phyloP scores from a whole-genome alignment of 1,140 invertebrate species.

The Holcopasites calliopsidis region DNA sequence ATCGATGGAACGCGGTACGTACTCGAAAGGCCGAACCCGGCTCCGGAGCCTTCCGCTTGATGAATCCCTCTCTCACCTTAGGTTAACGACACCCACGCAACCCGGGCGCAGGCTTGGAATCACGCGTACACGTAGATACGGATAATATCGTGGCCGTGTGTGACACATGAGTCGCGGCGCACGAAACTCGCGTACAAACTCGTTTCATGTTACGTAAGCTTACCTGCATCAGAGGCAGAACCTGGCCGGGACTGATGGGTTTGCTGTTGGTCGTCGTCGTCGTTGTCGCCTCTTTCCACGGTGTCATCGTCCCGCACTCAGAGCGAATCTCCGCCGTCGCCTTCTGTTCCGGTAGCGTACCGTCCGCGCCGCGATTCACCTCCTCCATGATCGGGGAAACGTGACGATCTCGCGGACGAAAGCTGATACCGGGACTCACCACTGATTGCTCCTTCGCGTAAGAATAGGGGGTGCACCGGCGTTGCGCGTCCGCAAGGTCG shows the following conservation, averaged over 20 bases:
- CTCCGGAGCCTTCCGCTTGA: neutral
- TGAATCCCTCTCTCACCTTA: too few relatives aligned
- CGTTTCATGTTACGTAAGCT: conserved; percentile 52
- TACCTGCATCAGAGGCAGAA: conserved; percentile 65
- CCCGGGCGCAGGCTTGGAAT: conserved; percentile 10
- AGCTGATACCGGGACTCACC: neutral
- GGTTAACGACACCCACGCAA: conserved; percentile 27
- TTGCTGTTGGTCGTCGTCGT: neutral
- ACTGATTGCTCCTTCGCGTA: neutral
- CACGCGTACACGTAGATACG: neutral
- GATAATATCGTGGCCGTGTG: neutral
- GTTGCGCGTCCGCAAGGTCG: conserved; percentile 1
- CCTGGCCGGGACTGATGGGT: conserved; percentile 26
- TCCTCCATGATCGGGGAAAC: conserved; percentile 30
- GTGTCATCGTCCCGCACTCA: too few relatives aligned
- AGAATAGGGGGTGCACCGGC: neutral
- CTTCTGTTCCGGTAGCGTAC: neutral
- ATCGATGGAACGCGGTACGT: conserved; percentile 8
- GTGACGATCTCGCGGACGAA: neutral
- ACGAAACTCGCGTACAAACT: neutral
- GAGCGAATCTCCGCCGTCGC: neutral
- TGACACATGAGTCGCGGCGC: too few relatives aligned
- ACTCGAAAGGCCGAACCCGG: neutral
- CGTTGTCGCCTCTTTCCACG: neutral
- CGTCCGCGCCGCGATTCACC: conserved; percentile 1